Evolutionary conservation across 37 sponge, comb jelly and placozoan genomes (phyloP), one percentile per base, ranked within the genome.

Genomic region (Corticium candelabrum): DNA sequence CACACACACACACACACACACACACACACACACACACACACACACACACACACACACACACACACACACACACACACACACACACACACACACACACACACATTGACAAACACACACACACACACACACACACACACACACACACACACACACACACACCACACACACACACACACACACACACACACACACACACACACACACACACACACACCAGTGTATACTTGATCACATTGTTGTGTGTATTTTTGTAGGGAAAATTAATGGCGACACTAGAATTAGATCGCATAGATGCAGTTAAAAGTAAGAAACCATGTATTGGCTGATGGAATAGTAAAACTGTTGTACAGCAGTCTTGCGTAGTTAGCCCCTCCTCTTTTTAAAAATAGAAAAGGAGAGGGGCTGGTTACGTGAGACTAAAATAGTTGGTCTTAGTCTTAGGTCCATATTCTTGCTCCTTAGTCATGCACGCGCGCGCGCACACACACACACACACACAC

Each of bases 81-180:
- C 56, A 43, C 56, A 43, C 56, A 43, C 56, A 43, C 56, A 43
- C 56, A 43, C 56, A 43, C 56, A 43, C 56, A 43, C 56, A n/a
- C n/a, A n/a, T n/a, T n/a, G n/a, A n/a, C n/a, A n/a, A n/a, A n/a
- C n/a, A n/a, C n/a, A n/a, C n/a, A 43, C 56, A 43, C 56, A 5
- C 56, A 43, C 56, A 43, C 56, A 43, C 56, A 43, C 56, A 43
- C 56, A 5, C 11, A 43, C 56, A 11, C 5, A 5, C 5, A 11
- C 56, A 43, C 56, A 11, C 5, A 5, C 5, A n/a, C n/a, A n/a
- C n/a, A n/a, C n/a, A n/a, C n/a, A n/a, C n/a, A n/a, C n/a, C n/a
- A n/a, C n/a, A n/a, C 56, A 43, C 56, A 43, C 56, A 43, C 56
- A 43, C 56, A 43, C 56, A 43, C 56, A 43, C 11, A 43, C 56